Percentiles rank a stretch among this genome's conserved stretches.
Conservation (phyloP, 2,888 invertebrate species). For the Aelia acuminata region DNA sequence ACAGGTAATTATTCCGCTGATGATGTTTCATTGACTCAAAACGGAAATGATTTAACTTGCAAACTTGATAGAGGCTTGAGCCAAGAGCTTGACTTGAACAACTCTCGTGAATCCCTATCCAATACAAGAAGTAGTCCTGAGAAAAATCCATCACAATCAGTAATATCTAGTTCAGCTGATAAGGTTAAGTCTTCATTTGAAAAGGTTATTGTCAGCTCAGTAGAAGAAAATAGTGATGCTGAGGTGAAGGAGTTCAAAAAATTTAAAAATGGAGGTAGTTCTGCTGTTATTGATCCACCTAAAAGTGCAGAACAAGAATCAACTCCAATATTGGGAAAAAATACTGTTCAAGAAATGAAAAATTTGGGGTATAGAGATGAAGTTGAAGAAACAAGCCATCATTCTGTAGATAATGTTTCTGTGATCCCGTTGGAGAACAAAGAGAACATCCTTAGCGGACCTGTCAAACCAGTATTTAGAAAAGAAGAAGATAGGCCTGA, state of each 20-base stretch:
- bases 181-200: too few species aligned
- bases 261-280: background rate
- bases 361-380: background rate
- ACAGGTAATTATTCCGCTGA: background rate
- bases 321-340: background rate
- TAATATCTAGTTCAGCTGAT: background rate
- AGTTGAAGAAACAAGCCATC: background rate
- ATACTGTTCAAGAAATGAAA: background rate
- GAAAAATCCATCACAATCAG: background rate
- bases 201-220: background rate
- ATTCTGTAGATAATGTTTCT: background rate
- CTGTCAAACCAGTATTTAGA: background rate
- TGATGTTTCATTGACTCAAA: background rate
- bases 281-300: background rate
- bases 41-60: background rate
- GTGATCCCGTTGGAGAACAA: background rate
- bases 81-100: background rate
- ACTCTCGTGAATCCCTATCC: background rate
- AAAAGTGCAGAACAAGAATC: background rate
- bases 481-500: background rate
- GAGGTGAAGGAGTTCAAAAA: background rate
- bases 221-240: background rate
- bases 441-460: background rate
- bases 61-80: background rate
- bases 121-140: constrained; percentile 4